Evolutionary conservation across 1,140 invertebrate genomes (phyloP).

Genomic region (Heliconius hewitsoni): DNA sequence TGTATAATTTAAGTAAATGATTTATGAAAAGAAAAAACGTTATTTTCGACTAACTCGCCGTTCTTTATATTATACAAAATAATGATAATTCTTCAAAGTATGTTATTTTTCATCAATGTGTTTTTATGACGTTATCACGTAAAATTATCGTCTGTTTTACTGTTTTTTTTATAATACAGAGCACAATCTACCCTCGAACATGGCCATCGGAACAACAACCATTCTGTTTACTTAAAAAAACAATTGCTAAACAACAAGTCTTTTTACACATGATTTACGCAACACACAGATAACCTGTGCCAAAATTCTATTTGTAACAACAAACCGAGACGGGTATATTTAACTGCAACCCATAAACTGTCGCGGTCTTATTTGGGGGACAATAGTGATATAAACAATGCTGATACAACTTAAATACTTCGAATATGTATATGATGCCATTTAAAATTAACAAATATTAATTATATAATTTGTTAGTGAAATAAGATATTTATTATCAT

Average conservation of each 20-base stretch:
- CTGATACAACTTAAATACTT: conserved; percentile 4
- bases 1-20: conserved; percentile 10
- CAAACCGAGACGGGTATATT: conserved; percentile 80
- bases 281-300: conserved; percentile 75
- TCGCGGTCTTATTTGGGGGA: conserved; percentile 57
- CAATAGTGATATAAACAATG: conserved; percentile 46
- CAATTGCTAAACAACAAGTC: conserved; percentile 71
- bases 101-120: no score
- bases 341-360: conserved; percentile 79
- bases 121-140: no score
- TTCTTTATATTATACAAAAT: no score
- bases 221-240: conserved; percentile 30
- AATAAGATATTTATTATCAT: neutral
- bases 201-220: conserved; percentile 40
- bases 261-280: conserved; percentile 78
- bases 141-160: no score
- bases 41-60: no score
- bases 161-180: no score
- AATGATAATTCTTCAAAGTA: no score
- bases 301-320: conserved; percentile 80
- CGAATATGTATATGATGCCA: neutral
- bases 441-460: neutral
- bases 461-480: neutral
- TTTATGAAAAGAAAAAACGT: neutral
- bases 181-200: conserved; percentile 13